phyloP scores from a whole-genome alignment of 30 jellyfish, hydroid and myxozoan species.

The Hydractinia symbiolongicarpus region DNA sequence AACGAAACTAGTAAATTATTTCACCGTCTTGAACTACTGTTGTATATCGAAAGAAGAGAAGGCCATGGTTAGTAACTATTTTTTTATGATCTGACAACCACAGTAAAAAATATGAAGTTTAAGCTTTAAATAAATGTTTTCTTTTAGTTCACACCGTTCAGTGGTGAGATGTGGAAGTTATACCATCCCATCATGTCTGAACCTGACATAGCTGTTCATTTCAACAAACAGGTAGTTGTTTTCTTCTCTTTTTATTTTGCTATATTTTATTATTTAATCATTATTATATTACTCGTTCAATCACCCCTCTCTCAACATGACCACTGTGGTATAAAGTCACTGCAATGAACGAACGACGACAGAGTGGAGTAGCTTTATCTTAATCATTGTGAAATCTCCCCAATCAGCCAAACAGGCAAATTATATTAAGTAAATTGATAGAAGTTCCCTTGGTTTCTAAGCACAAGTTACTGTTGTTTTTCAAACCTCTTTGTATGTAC shows the following conservation, averaged over 20 bases:
- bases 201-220: constrained; percentile 91
- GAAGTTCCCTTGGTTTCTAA: too few species aligned
- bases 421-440: too few species aligned
- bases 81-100: neutral
- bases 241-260: neutral
- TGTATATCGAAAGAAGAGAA: constrained; percentile 81
- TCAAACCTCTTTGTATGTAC: too few species aligned
- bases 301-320: too few species aligned
- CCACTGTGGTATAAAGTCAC: too few species aligned
- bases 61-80: constrained; percentile 45
- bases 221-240: constrained; percentile 73
- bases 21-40: constrained; percentile 75
- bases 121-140: neutral
- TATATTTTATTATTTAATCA: neutral
- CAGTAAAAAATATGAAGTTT: neutral
- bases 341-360: too few species aligned
- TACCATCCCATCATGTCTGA: constrained; percentile 90
- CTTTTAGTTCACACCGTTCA: constrained; percentile 74
- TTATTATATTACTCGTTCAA: too few species aligned
- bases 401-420: too few species aligned
- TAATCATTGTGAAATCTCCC: too few species aligned
- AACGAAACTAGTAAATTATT: constrained; percentile 70
- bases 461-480: too few species aligned
- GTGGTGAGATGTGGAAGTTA: constrained; percentile 72
- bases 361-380: too few species aligned